phyloP scores from a whole-genome alignment of 2,888 invertebrate genomes.

The Gastrophysa polygoni region DNA sequence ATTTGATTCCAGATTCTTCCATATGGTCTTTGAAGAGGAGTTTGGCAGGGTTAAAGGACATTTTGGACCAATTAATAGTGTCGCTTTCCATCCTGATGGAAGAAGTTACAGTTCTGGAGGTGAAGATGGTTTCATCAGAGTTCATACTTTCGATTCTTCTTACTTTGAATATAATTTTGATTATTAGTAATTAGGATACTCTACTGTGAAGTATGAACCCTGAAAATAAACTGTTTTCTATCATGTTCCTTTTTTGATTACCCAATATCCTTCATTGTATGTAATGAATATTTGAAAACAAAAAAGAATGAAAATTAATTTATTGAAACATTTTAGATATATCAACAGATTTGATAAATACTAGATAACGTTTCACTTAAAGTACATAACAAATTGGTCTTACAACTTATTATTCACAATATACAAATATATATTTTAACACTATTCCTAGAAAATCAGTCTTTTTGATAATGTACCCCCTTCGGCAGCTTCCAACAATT shows the following conservation, averaged over 20 bases:
- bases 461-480: constrained; percentile 72
- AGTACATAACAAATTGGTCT: not conserved
- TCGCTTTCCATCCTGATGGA: constrained; percentile 98
- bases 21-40: constrained; percentile 95
- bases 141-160: constrained; percentile 94
- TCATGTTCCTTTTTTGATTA: not conserved
- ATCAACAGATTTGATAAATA: not conserved
- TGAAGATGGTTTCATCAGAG: constrained; percentile 97
- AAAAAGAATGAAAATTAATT: no score
- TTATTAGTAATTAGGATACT: constrained; percentile 62
- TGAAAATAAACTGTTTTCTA: not conserved
- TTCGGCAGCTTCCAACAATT: constrained; percentile 73
- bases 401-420: not conserved
- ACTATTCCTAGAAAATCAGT: constrained; percentile 64
- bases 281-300: no score
- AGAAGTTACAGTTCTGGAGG: constrained; percentile 96
- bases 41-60: constrained; percentile 98
- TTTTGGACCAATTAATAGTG: constrained; percentile 99
- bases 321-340: not conserved
- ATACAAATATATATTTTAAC: constrained; percentile 29
- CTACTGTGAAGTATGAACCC: not conserved
- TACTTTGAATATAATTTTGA: constrained; percentile 97
- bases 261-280: no score
- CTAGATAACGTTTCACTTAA: not conserved
- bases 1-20: constrained; percentile 94